Evolutionary conservation across 2,888 invertebrate species (phyloP), one percentile per base, ranked within the genome.

Genomic region (Phengaris arion): DNA sequence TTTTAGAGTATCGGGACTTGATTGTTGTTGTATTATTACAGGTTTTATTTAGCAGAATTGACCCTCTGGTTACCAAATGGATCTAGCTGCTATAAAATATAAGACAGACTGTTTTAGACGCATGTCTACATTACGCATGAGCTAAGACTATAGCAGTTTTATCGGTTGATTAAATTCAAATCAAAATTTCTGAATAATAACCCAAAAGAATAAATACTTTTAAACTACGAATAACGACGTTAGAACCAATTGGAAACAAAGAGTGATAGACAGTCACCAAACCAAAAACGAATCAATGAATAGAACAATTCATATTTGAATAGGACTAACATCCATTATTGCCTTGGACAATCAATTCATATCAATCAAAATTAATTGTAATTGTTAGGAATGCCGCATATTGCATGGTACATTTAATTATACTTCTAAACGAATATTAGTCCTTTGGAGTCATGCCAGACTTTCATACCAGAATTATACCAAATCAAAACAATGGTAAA

Each of bases 231-330:
- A 45, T 64, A 12, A 64, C 13, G 52, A 52, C 12, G 35, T 52
- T 52, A 52, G 12, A 12, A 64, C 54, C 54, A 72, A 54, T 72
- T 46, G 52, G 22, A 22, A 22, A 54, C 6, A 5, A 52, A 72
- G 22, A 52, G 6, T 13, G 13, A 54, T 9, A 48, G 75, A 69
- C 74, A 77, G 75, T 72, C 54, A 74, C 75, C 55, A 72, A 74
- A 75, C 77, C 77, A 76, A 79, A 78, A 77, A 78, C 70, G 76
- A 68, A 76, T 74, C 74, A 76, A 78, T 77, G 77, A 76, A 77
- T 77, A 69, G 74, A 75, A 72, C 77, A 10, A 78, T 78, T 78
- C 76, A 75, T 76, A 77, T 78, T 72, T 72, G 54, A 54, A 72
- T 72, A 72, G 52, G 54, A 54, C 13, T 35, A 10, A 6, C 35